Evolutionary conservation across 2,113 vertebrate species (phyloP).

Genomic region (Mus musculus): DNA sequence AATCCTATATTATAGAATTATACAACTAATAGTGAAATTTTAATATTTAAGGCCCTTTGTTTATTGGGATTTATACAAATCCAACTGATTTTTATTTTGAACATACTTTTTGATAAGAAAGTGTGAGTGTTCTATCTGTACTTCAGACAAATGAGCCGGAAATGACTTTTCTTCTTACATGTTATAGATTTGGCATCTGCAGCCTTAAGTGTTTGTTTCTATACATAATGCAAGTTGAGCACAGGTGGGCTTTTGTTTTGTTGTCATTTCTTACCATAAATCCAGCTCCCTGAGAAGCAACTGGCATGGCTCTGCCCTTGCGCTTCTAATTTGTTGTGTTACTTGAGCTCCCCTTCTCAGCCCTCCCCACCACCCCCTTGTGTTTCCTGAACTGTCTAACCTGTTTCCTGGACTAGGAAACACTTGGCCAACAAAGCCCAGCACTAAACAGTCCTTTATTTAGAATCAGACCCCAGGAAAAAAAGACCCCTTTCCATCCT

Average conservation of each 20-base stretch:
- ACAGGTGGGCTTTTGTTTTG: neutral
- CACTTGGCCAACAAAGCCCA: conserved; percentile 75
- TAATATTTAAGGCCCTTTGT: conserved; percentile 34
- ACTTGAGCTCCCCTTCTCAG: neutral
- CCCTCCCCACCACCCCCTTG: neutral
- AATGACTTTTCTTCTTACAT: neutral
- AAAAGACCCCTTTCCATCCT: conserved; percentile 29
- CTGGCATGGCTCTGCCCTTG: conserved; percentile 65
- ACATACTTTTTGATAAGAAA: conserved; percentile 30
- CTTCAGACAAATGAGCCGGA: neutral
- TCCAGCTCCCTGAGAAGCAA: conserved; percentile 68
- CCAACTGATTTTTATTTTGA: conserved; percentile 46
- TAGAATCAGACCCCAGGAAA: conserved; percentile 27
- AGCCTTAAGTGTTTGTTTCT: neutral
- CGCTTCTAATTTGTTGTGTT: conserved; percentile 81
- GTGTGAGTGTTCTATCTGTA: neutral
- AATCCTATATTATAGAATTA: neutral
- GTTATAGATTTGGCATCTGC: neutral
- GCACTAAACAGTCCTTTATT: conserved; percentile 62
- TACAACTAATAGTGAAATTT: neutral
- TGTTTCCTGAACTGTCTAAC: conserved; percentile 77
- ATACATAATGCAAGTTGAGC: neutral
- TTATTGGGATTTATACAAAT: conserved; percentile 24
- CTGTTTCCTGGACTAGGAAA: conserved; percentile 78
- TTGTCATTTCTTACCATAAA: conserved; percentile 41